These are phyloP conservation scores for Malthinus flaveolus DNA, from an alignment of 2,888 invertebrate genomes.

Conservation along the genomic window DNA sequence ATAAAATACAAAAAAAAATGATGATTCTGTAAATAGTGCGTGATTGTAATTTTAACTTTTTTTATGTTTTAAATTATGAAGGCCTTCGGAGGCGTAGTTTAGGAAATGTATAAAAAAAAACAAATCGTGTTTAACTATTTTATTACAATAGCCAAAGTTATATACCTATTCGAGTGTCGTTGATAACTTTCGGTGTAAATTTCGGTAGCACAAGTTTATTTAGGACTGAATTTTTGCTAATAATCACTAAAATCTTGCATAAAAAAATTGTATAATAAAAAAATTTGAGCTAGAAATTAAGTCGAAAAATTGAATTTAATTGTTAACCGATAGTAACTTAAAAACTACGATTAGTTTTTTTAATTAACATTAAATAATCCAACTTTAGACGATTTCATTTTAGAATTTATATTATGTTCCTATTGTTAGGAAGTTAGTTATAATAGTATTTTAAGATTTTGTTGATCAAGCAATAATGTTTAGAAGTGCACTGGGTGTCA, in stretches of 20 bases:
- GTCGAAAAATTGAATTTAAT: neutral
- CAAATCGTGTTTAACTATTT: slow-evolving; percentile 13
- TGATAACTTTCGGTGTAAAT: slow-evolving; percentile 8
- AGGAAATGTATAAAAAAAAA: slow-evolving; percentile 4
- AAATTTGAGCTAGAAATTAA: neutral
- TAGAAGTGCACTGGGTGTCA: too few relatives aligned
- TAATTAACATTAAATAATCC: too few relatives aligned
- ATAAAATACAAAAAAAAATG: slow-evolving; percentile 25
- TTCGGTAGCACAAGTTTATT: slow-evolving; percentile 2
- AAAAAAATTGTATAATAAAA: neutral
- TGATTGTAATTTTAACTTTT: slow-evolving; percentile 18
- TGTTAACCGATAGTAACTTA: too few relatives aligned
- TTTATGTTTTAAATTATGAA: slow-evolving; percentile 5
- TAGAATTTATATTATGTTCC: too few relatives aligned
- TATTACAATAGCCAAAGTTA: slow-evolving; percentile 16
- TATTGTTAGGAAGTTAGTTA: too few relatives aligned
- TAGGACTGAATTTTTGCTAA: neutral
- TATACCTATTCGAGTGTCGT: slow-evolving; percentile 16
- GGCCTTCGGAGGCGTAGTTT: slow-evolving; percentile 1
- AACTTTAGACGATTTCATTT: too few relatives aligned
- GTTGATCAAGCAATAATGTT: too few relatives aligned
- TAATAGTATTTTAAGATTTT: too few relatives aligned
- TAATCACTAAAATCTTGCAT: neutral
- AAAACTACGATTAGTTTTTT: too few relatives aligned
- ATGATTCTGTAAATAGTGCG: slow-evolving; percentile 24